Evolutionary conservation across 2,888 invertebrate genomes (phyloP).

Genomic region (Stramonita haemastoma): DNA sequence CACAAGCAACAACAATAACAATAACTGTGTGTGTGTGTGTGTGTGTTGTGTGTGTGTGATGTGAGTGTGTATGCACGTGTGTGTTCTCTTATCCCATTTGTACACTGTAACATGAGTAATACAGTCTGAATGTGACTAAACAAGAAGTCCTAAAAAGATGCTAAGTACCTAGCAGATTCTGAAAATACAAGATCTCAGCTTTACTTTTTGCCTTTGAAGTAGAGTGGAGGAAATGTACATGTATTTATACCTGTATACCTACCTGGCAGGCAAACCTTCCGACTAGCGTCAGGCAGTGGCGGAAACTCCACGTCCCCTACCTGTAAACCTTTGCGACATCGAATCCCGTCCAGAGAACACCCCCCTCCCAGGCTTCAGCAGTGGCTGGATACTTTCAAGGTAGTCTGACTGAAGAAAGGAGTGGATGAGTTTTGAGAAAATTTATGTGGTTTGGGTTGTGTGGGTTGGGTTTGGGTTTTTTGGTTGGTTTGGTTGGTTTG

Average conservation of each 20-base stretch:
- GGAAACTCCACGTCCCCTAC: background rate
- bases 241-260: background rate
- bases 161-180: too few relatives aligned
- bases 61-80: too few relatives aligned
- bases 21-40: too few relatives aligned
- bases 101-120: too few relatives aligned
- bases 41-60: too few relatives aligned
- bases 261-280: background rate
- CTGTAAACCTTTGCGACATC: slow-evolving; percentile 52
- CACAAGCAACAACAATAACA: too few relatives aligned
- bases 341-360: slow-evolving; percentile 85
- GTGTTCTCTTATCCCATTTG: too few relatives aligned
- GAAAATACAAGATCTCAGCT: too few relatives aligned
- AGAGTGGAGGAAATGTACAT: background rate
- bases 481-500: background rate
- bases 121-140: too few relatives aligned
- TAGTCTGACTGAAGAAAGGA: slow-evolving; percentile 57
- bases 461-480: too few relatives aligned
- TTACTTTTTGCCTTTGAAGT: background rate
- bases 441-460: background rate
- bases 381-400: slow-evolving; percentile 87
- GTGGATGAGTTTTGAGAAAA: too few relatives aligned
- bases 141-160: too few relatives aligned
- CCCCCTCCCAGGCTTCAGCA: slow-evolving; percentile 87
- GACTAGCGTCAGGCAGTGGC: slow-evolving; percentile 6